Conservation (phyloP, 2,888 invertebrate genomes). For the Agrotis clavis region DNA sequence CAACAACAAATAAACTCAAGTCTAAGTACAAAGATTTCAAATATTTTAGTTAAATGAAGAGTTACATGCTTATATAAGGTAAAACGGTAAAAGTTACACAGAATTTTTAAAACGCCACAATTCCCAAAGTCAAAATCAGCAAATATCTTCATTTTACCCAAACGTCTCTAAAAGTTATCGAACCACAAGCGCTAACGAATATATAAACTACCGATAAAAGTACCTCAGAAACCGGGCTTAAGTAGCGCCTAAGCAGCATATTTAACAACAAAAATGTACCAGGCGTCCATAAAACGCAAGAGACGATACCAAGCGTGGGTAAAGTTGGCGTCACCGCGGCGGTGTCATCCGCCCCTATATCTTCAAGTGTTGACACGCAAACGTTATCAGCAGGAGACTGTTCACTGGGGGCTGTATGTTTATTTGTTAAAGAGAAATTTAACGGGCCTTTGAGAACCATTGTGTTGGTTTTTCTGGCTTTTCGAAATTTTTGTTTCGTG, state of each 20-base stretch:
- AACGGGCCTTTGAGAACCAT: constrained; percentile 18
- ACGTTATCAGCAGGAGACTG: constrained; percentile 52
- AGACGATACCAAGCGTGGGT: constrained; percentile 19
- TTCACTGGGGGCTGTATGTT: constrained; percentile 62
- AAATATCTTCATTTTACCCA: background rate
- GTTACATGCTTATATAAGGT: no score
- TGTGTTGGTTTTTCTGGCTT: background rate
- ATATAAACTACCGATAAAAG: no score
- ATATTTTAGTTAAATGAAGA: background rate
- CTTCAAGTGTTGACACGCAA: constrained; percentile 47
- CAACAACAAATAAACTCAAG: no score
- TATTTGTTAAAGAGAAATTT: constrained; percentile 61
- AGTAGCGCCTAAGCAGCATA: constrained; percentile 54
- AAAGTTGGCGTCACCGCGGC: constrained; percentile 55
- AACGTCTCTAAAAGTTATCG: background rate
- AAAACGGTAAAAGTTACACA: background rate
- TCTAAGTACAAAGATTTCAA: no score
- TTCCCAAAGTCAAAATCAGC: background rate
- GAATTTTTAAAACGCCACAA: background rate
- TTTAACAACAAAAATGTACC: constrained; percentile 61
- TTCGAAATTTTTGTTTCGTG: background rate
- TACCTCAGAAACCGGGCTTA: background rate
- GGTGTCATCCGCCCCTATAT: constrained; percentile 37
- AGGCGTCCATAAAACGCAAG: constrained; percentile 52
- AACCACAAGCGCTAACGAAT: no score